Evolutionary conservation across 2,888 invertebrate genomes (phyloP).

Genomic region (Vesta saturnalis): DNA sequence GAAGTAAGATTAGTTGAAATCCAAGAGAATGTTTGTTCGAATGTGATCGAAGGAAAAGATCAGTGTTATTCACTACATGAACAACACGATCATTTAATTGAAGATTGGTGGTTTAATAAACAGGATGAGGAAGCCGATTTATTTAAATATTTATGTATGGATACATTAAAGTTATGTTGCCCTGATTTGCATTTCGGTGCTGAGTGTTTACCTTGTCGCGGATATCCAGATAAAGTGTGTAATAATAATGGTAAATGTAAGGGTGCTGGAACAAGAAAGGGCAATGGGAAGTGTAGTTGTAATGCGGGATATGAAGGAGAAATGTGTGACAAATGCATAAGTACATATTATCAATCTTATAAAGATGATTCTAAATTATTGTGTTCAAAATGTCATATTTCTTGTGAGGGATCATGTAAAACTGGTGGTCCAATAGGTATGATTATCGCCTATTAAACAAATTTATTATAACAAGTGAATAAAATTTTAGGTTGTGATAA

Average conservation of each 20-base stretch:
- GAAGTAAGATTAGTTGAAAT: constrained; percentile 93
- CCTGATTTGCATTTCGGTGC: constrained; percentile 85
- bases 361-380: constrained; percentile 77
- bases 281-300: constrained; percentile 91
- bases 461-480: background rate
- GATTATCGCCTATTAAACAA: constrained; percentile 50
- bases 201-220: constrained; percentile 82
- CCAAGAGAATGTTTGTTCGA: constrained; percentile 86
- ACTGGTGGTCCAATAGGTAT: constrained; percentile 75
- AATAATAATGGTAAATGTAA: constrained; percentile 79
- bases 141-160: constrained; percentile 81
- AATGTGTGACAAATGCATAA: constrained; percentile 80
- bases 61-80: constrained; percentile 89
- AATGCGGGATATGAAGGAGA: constrained; percentile 83
- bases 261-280: constrained; percentile 92
- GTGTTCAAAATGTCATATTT: constrained; percentile 81
- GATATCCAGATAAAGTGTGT: constrained; percentile 79
- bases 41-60: constrained; percentile 74
- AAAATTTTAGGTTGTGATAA: constrained; percentile 66
- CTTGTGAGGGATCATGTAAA: constrained; percentile 82
- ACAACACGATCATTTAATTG: constrained; percentile 82
- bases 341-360: constrained; percentile 78
- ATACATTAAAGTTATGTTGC: constrained; percentile 82
- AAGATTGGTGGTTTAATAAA: constrained; percentile 89
- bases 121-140: constrained; percentile 66